Evolutionary conservation across 2,888 invertebrate species (phyloP), one percentile per base, ranked within the genome.

Genomic region (Synergus laeviventris): DNA sequence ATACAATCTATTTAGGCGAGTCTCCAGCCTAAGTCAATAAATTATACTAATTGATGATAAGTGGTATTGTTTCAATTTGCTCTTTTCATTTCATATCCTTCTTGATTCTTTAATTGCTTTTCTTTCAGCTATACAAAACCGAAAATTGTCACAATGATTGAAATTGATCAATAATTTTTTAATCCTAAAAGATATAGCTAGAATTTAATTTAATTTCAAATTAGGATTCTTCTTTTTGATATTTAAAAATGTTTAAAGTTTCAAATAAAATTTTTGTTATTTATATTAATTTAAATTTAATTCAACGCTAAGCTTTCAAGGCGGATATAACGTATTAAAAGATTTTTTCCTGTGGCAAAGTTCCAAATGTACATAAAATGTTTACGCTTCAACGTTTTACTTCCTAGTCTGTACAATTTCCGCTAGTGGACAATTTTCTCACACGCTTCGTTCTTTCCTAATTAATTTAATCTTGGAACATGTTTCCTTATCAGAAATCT

Each of bases 401-500:
- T 59, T 64, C 14, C 39, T 42, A 42, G 45, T 42, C 7, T 1
- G 42, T 18, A 42, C 21, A 39, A 18, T 64, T 64, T 64, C 21
- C 21, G 39, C 11, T 21, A 42, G 42, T 18, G 39, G 64, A 64
- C 21, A 64, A 64, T 42, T 64, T 64, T 64, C 64, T 42, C 64
- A 64, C 64, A 64, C 42, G 18, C 18, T 64, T 64, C 39, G 21
- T 64, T 64, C 21, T 21, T 64, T 39, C 42, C 42, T 64, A 39
- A 64, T 64, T 42, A 42, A 64, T 21, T 24, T 64, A 42, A 42
- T 42, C 64, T 64, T 14, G 39, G 21, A 64, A 42, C 64, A 21
- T 3, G 39, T 64, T 64, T 64, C 62, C 62, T 62, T 64, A 64
- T 64, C 64, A 64, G 21, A 16, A 42, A 64, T 64, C 39, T 39